Conservation (phyloP, 2,797 vertebrate genomes). For the Cyprinella venusta region DNA sequence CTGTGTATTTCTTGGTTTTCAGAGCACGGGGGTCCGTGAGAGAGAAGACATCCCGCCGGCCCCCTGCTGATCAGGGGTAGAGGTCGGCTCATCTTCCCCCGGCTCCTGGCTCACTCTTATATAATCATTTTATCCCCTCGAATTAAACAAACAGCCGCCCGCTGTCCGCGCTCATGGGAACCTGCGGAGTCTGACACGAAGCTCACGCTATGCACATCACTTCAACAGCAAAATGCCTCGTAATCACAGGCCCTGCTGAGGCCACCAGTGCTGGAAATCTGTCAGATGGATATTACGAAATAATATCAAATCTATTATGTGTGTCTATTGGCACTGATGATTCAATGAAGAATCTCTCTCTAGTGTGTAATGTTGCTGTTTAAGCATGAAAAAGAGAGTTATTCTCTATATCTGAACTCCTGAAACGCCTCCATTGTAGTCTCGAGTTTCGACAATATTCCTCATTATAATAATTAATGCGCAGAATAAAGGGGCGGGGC, state of each 20-base stretch:
- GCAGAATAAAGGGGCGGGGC: not conserved
- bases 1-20: conserved; percentile 42
- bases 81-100: conserved; percentile 50
- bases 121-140: conserved; percentile 45
- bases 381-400: too few species aligned
- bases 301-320: not conserved
- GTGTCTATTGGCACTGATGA: not conserved
- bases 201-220: conserved; percentile 22
- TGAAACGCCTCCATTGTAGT: not conserved
- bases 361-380: too few species aligned
- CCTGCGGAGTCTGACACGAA: not conserved
- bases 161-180: conserved; percentile 54
- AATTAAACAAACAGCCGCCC: conserved; percentile 53
- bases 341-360: not conserved
- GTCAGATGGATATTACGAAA: not conserved
- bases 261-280: not conserved
- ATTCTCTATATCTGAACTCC: not conserved
- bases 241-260: not conserved
- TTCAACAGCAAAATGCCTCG: not conserved
- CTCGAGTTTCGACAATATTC: too few species aligned
- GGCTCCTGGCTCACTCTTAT: conserved; percentile 45
- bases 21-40: conserved; percentile 46
- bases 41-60: conserved; percentile 45
- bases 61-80: conserved; percentile 44
- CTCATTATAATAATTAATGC: not conserved